Conservation (phyloP, 2,797 vertebrate species). For the Rhinatrema bivittatum region DNA sequence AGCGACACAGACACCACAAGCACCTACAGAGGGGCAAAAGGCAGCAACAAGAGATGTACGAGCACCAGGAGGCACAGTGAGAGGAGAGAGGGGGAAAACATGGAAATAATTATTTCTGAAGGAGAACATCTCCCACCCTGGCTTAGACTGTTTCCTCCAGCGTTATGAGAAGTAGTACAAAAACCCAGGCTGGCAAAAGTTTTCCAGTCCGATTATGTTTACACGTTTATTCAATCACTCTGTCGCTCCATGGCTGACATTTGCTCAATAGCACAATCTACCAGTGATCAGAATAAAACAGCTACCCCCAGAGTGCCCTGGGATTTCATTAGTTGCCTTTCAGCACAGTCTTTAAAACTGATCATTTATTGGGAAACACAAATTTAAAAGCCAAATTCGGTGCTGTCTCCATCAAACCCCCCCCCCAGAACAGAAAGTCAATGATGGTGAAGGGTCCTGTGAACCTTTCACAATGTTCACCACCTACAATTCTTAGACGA, state of each 20-base stretch:
- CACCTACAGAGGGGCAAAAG: too few relatives aligned
- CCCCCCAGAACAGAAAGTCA: too few relatives aligned
- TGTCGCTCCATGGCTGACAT: slow-evolving; percentile 70
- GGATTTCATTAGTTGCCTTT: slow-evolving; percentile 84
- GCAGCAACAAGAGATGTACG: too few relatives aligned
- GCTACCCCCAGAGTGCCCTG: slow-evolving; percentile 68
- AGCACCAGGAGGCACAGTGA: too few relatives aligned
- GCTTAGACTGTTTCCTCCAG: slow-evolving; percentile 58
- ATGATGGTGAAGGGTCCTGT: too few relatives aligned
- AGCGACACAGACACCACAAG: too few relatives aligned
- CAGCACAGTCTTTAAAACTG: slow-evolving; percentile 65
- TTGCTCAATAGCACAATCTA: slow-evolving; percentile 95
- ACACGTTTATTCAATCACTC: slow-evolving; percentile 85
- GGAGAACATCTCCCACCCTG: too few relatives aligned
- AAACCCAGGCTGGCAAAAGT: slow-evolving; percentile 63
- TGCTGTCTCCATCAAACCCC: slow-evolving; percentile 37
- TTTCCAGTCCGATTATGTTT: slow-evolving; percentile 77
- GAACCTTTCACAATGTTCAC: too few relatives aligned
- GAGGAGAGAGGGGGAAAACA: too few relatives aligned
- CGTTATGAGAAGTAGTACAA: slow-evolving; percentile 59
- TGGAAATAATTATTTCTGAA: too few relatives aligned
- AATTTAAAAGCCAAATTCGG: slow-evolving; percentile 45
- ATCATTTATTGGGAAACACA: slow-evolving; percentile 66
- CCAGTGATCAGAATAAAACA: slow-evolving; percentile 80
- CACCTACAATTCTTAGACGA: too few relatives aligned